Evolutionary conservation across 2,888 invertebrate species (phyloP).

Genomic region (Brenthis hecate): DNA sequence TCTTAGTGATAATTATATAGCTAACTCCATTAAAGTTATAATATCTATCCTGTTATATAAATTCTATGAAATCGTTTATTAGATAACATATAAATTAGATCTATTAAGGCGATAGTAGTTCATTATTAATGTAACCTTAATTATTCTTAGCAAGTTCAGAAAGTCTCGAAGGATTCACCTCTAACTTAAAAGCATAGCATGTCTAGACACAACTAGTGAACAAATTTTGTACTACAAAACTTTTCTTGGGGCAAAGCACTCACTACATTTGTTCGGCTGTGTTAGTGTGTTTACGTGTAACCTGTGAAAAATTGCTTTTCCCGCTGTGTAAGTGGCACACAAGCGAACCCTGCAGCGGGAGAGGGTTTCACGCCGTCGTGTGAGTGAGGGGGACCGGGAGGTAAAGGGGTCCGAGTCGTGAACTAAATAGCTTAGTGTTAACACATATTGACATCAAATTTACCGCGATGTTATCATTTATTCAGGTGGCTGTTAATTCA

Average conservation of each 20-base stretch:
- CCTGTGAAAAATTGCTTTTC: conserved; percentile 78
- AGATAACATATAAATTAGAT: background rate
- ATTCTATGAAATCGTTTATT: too few species aligned
- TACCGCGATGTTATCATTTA: conserved; percentile 81
- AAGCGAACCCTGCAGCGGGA: conserved; percentile 44
- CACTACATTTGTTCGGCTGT: conserved; percentile 63
- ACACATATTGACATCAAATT: conserved; percentile 83
- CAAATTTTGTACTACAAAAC: conserved; percentile 79
- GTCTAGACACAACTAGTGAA: conserved; percentile 80
- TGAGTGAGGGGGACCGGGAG: conserved; percentile 53
- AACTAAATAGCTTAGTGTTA: conserved; percentile 83
- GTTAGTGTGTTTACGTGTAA: conserved; percentile 66
- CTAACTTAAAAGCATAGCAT: conserved; percentile 75
- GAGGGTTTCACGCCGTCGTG: conserved; percentile 56
- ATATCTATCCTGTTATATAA: too few species aligned
- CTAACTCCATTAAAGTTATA: too few species aligned
- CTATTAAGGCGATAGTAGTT: conserved; percentile 7
- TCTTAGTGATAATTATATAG: too few species aligned
- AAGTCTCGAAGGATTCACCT: conserved; percentile 71
- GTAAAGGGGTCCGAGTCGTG: conserved; percentile 74
- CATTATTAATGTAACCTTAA: conserved; percentile 25
- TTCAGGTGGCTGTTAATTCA: conserved; percentile 76
- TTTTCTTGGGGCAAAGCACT: conserved; percentile 76
- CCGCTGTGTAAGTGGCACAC: conserved; percentile 59
- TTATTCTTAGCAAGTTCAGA: conserved; percentile 44